Conservation (phyloP, 1,140 invertebrate genomes). For the Hypothenemus hampei region DNA sequence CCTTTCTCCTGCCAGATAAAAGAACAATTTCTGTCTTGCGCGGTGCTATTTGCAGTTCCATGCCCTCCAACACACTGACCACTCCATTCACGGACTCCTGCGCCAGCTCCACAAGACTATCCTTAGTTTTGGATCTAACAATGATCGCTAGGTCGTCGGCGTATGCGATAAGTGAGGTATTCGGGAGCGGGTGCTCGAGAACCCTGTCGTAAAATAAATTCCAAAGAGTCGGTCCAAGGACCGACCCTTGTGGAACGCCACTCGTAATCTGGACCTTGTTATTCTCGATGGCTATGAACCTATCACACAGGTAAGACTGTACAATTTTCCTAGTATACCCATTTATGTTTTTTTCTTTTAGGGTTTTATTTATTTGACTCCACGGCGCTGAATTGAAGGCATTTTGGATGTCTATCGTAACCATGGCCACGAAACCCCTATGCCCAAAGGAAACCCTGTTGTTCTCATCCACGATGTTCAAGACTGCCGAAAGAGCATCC, state of each 20-base stretch:
- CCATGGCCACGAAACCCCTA: background rate
- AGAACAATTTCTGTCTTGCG: slow-evolving; percentile 7
- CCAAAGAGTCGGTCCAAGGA: slow-evolving; percentile 21
- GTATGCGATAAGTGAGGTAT: slow-evolving; percentile 4
- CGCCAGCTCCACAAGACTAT: background rate
- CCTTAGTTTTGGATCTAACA: background rate
- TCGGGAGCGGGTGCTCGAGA: background rate
- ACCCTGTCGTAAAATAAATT: slow-evolving; percentile 18
- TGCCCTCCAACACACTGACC: background rate
- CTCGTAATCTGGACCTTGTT: background rate
- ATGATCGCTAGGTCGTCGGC: slow-evolving; percentile 22
- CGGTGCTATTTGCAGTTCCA: background rate
- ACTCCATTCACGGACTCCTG: background rate
- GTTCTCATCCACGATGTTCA: background rate
- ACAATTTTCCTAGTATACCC: slow-evolving; percentile 14
- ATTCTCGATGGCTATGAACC: background rate
- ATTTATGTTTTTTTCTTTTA: slow-evolving; percentile 7
- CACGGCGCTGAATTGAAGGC: slow-evolving; percentile 21
- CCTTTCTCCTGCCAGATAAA: background rate
- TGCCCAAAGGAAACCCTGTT: background rate
- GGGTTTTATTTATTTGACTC: slow-evolving; percentile 3
- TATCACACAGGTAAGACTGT: slow-evolving; percentile 10
- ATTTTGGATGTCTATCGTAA: slow-evolving; percentile 13
- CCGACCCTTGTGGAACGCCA: slow-evolving; percentile 21
- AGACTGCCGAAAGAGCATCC: slow-evolving; percentile 25